A percentile compares a stretch with the other conserved stretches of the same genome.
Conservation (phyloP, 1,140 invertebrate species). For the Antheraea pernyi region DNA sequence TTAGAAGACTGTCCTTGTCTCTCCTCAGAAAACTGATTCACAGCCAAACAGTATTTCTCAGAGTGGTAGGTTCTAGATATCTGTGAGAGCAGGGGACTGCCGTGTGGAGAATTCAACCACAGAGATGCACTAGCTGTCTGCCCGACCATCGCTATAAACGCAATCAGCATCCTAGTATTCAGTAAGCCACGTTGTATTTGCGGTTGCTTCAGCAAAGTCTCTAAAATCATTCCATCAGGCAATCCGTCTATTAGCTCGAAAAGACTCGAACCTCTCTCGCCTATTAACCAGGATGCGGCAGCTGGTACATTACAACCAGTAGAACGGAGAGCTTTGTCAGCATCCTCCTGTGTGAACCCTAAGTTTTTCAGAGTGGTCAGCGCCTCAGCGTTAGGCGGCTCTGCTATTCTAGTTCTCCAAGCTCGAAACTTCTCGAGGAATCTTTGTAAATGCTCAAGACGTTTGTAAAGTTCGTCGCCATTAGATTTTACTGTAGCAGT, state of each 20-base stretch:
- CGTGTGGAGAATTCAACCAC: conserved; percentile 68
- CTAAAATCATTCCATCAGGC: conserved; percentile 57
- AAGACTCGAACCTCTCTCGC: conserved; percentile 56
- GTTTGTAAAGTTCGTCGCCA: conserved; percentile 34
- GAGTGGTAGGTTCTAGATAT: conserved; percentile 70
- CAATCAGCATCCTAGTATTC: conserved; percentile 69
- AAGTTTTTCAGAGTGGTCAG: conserved; percentile 51
- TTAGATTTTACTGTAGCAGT: conserved; percentile 18
- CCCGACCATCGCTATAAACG: conserved; percentile 70
- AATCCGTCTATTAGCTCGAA: conserved; percentile 61
- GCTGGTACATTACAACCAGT: conserved; percentile 66
- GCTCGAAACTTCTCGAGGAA: conserved; percentile 64
- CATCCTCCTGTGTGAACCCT: conserved; percentile 50
- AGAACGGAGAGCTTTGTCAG: conserved; percentile 44
- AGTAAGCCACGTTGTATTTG: conserved; percentile 64
- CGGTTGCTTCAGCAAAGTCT: conserved; percentile 62
- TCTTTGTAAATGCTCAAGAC: conserved; percentile 56
- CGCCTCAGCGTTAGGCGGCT: conserved; percentile 53
- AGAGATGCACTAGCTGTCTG: conserved; percentile 58
- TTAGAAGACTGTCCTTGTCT: conserved; percentile 23
- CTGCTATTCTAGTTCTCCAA: conserved; percentile 53
- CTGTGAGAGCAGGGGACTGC: conserved; percentile 60
- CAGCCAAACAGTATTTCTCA: conserved; percentile 68
- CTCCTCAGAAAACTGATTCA: conserved; percentile 63
- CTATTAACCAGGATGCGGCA: conserved; percentile 62